Evolutionary conservation across 2,113 vertebrate genomes (phyloP), one percentile per base, ranked within the genome.

Genomic region (Sterna hirundo): DNA sequence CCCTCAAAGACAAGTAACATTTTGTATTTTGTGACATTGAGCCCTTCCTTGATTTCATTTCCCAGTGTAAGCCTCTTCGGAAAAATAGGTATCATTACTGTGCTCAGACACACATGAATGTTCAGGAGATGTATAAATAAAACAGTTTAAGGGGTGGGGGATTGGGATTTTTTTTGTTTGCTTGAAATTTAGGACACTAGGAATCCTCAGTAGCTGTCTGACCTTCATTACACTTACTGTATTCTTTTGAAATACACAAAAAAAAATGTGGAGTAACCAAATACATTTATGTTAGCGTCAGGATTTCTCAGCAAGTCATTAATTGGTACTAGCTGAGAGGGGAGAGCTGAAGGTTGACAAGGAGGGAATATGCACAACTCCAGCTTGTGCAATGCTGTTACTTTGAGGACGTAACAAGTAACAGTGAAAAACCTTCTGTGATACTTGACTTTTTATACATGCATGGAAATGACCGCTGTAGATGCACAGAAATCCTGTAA

Each of bases 401-500:
- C 14, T 66, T 17, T 36, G 47, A 61, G 36, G 61, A 17, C 0
- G 0, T 17, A 47, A 46, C 3, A 18, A 64, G 34, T 18, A 52
- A 72, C 23, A 52, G 25, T 29, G 46, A 66, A 66, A 69, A 64
- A 1, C 13, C 9, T 17, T 57, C n/a, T 15, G 23, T 19, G 38
- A 83, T 30, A 89, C 86, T 89, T 89, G 69, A 81, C 42, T 78
- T 89, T 90, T 84, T 81, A 61, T 49, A 93, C 15, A 0, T 0
- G 8, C 38, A 14, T 5, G 38, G 58, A 65, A 83, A 38, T 0
- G 8, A 93, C 82, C 8, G 71, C 96, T 97, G 0, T 0, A 78
- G 79, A 90, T 54, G 75, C 97, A 96, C 97, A 97, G 47, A 62
- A 51, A 92, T n/a, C 44, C 72, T 86, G 38, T 13, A 40, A 18